Evolutionary conservation across 23 tunicate genomes (phyloP).

Genomic region (Ciona savignyi): DNA sequence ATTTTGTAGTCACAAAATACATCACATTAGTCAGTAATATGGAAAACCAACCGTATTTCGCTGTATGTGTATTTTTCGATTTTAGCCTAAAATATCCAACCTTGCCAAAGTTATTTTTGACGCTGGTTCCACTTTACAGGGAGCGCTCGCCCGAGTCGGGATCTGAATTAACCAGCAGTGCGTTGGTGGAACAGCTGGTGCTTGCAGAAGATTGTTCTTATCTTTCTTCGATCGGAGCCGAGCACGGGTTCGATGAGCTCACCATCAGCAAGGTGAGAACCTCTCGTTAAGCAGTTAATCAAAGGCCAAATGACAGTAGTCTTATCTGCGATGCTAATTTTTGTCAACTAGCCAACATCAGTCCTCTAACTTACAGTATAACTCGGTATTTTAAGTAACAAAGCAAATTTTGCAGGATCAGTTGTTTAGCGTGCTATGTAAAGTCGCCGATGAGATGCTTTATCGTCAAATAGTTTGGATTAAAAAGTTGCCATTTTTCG

Average conservation of each 20-base stretch:
- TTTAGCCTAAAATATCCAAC: too few species aligned
- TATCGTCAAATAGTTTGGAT: conserved; percentile 90
- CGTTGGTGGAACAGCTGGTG: conserved; percentile 63
- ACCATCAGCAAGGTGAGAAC: conserved; percentile 32
- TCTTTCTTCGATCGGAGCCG: conserved; percentile 20
- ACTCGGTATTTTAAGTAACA: too few species aligned
- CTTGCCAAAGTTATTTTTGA: too few species aligned
- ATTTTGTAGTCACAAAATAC: too few species aligned
- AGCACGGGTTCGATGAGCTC: conserved; percentile 8
- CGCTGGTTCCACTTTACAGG: conserved; percentile 5
- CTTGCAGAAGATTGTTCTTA: conserved; percentile 42
- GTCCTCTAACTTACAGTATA: too few species aligned
- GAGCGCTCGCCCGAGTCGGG: conserved; percentile 39
- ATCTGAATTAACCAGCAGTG: conserved; percentile 28
- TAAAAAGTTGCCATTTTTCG: conserved; percentile 84
- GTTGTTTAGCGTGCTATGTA: conserved; percentile 49
- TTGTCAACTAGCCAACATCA: too few species aligned
- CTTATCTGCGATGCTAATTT: too few species aligned
- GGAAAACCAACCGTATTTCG: too few species aligned
- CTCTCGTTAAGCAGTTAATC: too few species aligned
- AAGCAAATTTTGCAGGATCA: conserved; percentile 31
- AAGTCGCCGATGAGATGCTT: conserved; percentile 88
- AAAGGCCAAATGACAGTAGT: neutral
- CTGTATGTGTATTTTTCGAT: too few species aligned
- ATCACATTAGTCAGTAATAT: too few species aligned